Percentiles rank a stretch among this genome's conserved stretches.
These are phyloP conservation scores for Nomada ferruginata DNA, from an alignment of 2,888 invertebrate genomes.

Conservation along the genomic window DNA sequence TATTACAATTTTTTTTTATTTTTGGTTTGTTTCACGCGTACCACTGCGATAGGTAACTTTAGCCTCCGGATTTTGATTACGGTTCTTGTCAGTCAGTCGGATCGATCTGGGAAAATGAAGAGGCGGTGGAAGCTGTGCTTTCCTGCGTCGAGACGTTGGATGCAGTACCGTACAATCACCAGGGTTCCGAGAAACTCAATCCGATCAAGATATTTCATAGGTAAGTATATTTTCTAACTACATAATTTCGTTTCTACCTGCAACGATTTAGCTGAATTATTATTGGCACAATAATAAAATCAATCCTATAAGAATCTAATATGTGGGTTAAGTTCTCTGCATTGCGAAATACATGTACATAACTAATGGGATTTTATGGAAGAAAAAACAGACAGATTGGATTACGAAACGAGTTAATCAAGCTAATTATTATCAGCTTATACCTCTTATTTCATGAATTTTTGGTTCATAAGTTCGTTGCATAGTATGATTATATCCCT, in stretches of 20 bases:
- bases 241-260: neutral
- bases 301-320: neutral
- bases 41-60: too few species aligned
- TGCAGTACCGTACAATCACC: conserved; percentile 56
- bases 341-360: neutral
- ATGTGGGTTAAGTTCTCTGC: too few species aligned
- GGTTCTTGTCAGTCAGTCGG: conserved; percentile 48
- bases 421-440: too few species aligned
- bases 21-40: conserved; percentile 13
- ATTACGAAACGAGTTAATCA: too few species aligned
- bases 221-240: neutral
- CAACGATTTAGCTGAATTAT: neutral
- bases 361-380: neutral
- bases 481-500: conserved; percentile 20
- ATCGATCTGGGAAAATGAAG: conserved; percentile 65
- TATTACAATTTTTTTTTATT: neutral
- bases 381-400: neutral
- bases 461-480: neutral
- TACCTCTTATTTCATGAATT: neutral
- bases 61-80: conserved; percentile 31
- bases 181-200: conserved; percentile 3
- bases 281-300: neutral
- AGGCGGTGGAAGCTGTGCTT: conserved; percentile 65
- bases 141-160: conserved; percentile 63
- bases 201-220: neutral